Evolutionary conservation across 2,888 invertebrate genomes (phyloP).

Genomic region (Epsilonema sp.): DNA sequence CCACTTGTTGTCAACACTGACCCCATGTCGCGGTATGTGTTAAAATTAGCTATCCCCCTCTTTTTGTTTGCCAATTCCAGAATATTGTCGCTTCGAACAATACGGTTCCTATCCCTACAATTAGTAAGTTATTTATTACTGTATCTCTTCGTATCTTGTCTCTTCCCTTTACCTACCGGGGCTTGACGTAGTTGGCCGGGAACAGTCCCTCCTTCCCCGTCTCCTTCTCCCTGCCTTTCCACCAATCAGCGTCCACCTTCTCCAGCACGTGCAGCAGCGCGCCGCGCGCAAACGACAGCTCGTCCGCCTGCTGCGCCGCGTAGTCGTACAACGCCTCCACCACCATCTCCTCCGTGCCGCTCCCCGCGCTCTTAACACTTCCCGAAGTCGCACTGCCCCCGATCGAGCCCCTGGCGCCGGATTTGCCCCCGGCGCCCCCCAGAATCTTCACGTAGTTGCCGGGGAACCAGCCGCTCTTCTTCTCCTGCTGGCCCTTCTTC

Average conservation of each 20-base stretch:
- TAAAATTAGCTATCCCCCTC: too few relatives aligned
- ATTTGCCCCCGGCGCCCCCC: slow-evolving; percentile 11
- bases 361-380: background rate
- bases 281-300: slow-evolving; percentile 18
- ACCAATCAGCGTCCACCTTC: slow-evolving; percentile 20
- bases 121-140: too few relatives aligned
- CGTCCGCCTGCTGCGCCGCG: slow-evolving; percentile 21
- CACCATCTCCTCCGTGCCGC: background rate
- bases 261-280: slow-evolving; percentile 15
- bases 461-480: slow-evolving; percentile 96
- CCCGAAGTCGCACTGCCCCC: too few relatives aligned
- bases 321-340: slow-evolving; percentile 22
- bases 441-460: slow-evolving; percentile 74
- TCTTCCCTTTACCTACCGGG: too few relatives aligned
- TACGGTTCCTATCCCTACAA: too few relatives aligned
- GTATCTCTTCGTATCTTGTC: too few relatives aligned
- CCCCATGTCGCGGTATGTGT: too few relatives aligned
- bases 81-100: too few relatives aligned
- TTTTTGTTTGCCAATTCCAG: too few relatives aligned
- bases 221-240: slow-evolving; percentile 18
- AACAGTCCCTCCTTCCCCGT: slow-evolving; percentile 15
- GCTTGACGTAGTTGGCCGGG: slow-evolving; percentile 24
- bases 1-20: too few relatives aligned
- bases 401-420: too few relatives aligned
- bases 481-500: slow-evolving; percentile 37